phyloP scores from a whole-genome alignment of 2,113 vertebrate genomes.

The Ivindomyrus marchei region DNA sequence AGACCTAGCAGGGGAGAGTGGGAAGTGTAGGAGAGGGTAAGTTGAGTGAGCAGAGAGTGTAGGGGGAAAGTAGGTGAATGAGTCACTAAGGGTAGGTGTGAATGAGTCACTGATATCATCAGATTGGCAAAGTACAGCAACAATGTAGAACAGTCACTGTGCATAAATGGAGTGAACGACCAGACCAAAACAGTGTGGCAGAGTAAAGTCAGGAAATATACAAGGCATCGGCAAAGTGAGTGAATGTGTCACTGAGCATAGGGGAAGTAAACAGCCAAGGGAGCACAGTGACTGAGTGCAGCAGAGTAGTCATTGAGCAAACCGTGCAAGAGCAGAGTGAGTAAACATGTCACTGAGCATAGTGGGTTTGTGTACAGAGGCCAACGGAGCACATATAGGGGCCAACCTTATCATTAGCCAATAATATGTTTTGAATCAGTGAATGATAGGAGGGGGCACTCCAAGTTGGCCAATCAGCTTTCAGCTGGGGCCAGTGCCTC shows the following conservation, averaged over 20 bases:
- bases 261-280: background rate
- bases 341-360: background rate
- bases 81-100: background rate
- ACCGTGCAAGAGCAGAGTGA: background rate
- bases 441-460: background rate
- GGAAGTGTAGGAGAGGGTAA: background rate
- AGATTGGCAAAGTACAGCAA: background rate
- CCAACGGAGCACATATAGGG: background rate
- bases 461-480: background rate
- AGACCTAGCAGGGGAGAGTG: background rate
- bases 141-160: background rate
- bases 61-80: background rate
- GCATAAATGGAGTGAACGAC: background rate
- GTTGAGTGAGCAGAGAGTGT: background rate
- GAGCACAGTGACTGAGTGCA: background rate
- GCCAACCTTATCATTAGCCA: background rate
- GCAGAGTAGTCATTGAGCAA: background rate
- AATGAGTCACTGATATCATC: background rate
- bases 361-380: background rate
- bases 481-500: background rate
- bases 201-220: background rate
- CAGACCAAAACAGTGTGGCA: background rate
- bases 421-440: background rate
- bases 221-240: background rate
- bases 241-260: background rate